Evolutionary conservation across 1,140 invertebrate genomes (phyloP), one percentile per base, ranked within the genome.

Genomic region (Aethina tumida): DNA sequence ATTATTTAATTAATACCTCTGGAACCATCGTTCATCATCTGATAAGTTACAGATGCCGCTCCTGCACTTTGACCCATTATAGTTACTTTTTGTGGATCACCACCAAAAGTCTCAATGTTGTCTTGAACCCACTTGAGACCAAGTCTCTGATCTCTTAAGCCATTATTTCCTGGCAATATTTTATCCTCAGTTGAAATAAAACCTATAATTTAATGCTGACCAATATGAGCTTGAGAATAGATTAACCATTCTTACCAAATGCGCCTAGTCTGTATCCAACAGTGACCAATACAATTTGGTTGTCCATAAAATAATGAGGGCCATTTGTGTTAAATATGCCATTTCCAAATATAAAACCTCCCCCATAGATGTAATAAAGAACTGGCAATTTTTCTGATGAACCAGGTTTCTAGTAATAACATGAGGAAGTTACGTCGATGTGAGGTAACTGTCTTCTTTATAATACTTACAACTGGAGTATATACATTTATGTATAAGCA

Each of bases 401-500:
- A 1, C 20, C 33, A 12, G 20, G 19, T 12, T n/a, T 5, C 33
- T 35, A 9, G 6, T n/a, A 26, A 15, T 16, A 9, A 31, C 12
- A 5, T 31, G 2, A 15, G 18, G 18, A 31, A 3, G 9, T 31
- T 0, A 29, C n/a, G n/a, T n/a, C n/a, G 1, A 31, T n/a, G 4
- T 31, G 10, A 13, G 18, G 0, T 31, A 31, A 29, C 27, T 30
- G 28, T 4, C n/a, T 7, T 14, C 13, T 2, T 9, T 3, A 30
- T 14, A 30, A 14, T 4, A 17, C 31, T 33, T 33, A 33, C 31
- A 3, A 35, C 20, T 5, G 43, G 43, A 8, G 36, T 45, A 24
- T 32, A 45, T 4, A 45, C 36, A 18, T 45, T 45, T 2, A 45
- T 18, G 18, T 39, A 46, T 16, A 46, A 22, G 29, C 44, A 46